Evolutionary conservation across 2,113 vertebrate genomes (phyloP).

Genomic region (Perca flavescens): DNA sequence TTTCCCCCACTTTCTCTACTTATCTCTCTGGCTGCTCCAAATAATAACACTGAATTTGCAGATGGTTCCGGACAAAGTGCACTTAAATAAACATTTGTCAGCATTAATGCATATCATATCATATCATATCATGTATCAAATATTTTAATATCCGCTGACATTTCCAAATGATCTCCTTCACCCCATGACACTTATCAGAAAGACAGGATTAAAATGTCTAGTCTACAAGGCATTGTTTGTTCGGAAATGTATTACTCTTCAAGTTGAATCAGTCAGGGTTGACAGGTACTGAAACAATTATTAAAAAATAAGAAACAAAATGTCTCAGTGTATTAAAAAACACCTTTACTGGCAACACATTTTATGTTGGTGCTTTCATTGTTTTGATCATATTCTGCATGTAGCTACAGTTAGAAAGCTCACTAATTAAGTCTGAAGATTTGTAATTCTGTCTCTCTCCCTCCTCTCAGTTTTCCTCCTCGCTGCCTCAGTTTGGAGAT

Average conservation of each 20-base stretch:
- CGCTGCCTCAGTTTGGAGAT: slow-evolving; percentile 11
- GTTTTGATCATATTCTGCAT: slow-evolving; percentile 19
- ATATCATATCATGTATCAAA: too few species aligned
- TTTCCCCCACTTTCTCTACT: background rate
- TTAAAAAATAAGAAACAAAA: slow-evolving; percentile 31
- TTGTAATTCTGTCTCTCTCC: slow-evolving; percentile 10
- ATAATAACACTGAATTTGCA: background rate
- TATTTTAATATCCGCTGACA: slow-evolving; percentile 4
- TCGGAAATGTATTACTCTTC: slow-evolving; percentile 22
- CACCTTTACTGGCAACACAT: background rate
- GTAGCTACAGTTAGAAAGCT: slow-evolving; percentile 4
- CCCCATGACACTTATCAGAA: background rate
- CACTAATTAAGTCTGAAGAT: slow-evolving; percentile 32
- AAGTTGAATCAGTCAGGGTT: slow-evolving; percentile 10
- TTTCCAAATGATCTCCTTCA: slow-evolving; percentile 20
- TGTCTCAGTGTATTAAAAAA: background rate
- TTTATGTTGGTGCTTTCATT: slow-evolving; percentile 1
- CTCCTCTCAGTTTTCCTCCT: slow-evolving; percentile 15
- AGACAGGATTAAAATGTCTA: slow-evolving; percentile 16
- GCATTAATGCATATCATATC: slow-evolving; percentile 3
- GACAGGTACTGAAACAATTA: slow-evolving; percentile 16
- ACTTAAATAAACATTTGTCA: background rate
- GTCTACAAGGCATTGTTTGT: background rate
- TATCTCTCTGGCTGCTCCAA: background rate
- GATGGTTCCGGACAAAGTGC: background rate